Evolutionary conservation across 2,113 vertebrate genomes (phyloP), one percentile per base, ranked within the genome.

Genomic region (Pungitius pungitius): DNA sequence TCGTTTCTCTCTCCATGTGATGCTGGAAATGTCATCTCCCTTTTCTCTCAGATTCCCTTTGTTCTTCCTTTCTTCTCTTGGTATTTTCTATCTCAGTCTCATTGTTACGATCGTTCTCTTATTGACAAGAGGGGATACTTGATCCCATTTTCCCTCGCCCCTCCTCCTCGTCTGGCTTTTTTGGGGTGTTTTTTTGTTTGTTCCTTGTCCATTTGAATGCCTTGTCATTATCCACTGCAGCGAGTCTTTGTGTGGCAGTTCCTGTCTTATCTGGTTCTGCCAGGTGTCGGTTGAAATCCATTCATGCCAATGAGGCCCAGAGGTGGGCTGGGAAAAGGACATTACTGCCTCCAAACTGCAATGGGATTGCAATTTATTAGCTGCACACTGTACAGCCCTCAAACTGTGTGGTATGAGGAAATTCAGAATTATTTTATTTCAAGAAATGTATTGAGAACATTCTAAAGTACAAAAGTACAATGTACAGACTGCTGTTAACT

Each of bases 201-300:
- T 10, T 20, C 49, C 52, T 71, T 30, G 51, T 78, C 71, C 59
- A 45, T 85, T 77, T 71, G 70, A 30, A 62, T 76, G 69, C 77
- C 55, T 63, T 80, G 75, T 78, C 83, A 85, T 87, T 87, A 85
- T 88, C 51, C 59, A 55, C 72, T 85, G 74, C 60, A 37, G 40
- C 55, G 55, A 78, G 39, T 72, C 80, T 85, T 80, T 87, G 82
- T 88, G 62, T 75, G 68, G 78, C 69, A 70, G 82, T 56, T 86
- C 77, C 59, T 45, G 84, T 83, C 87, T 93, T 93, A 92, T 92
- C 90, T 80, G 67, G n/a, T 61, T 75, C 75, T 85, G 83, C 87
- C 90, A 90, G 90, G 80, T 90, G 89, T 69, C 58, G 74, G 69
- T 80, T 86, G 60, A 85, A 89, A 75, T 75, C 76, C 86, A 81